These are phyloP conservation scores for Xanthostigma xanthostigma DNA, from an alignment of 2,888 invertebrate species.

Conservation along the genomic window DNA sequence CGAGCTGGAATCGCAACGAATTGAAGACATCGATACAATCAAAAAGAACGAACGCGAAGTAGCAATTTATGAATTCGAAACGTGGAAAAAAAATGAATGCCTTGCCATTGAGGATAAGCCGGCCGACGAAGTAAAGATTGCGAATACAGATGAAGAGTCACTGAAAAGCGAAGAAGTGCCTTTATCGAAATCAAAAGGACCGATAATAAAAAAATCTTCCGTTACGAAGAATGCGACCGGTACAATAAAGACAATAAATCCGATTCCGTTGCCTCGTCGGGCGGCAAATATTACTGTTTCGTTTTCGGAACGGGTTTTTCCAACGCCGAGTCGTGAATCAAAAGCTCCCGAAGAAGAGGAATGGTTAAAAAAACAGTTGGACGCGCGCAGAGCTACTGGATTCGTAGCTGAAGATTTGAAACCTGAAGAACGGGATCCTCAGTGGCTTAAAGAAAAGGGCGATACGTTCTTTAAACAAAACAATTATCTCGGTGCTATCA, in stretches of 20 bases:
- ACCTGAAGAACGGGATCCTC: constrained; percentile 68
- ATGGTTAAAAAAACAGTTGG: constrained; percentile 66
- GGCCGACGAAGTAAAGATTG: constrained; percentile 18
- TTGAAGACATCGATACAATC: constrained; percentile 44
- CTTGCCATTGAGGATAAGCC: constrained; percentile 14
- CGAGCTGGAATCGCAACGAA: constrained; percentile 37
- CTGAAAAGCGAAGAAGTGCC: constrained; percentile 24
- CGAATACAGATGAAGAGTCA: constrained; percentile 24
- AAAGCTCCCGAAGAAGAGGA: constrained; percentile 53
- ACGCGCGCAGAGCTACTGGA: constrained; percentile 52
- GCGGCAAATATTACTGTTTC: constrained; percentile 42
- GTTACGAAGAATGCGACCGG: constrained; percentile 14
- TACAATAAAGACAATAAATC: constrained; percentile 26
- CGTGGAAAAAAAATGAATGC: constrained; percentile 30
- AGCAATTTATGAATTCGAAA: constrained; percentile 50
- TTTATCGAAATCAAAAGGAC: constrained; percentile 12
- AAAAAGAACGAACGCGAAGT: constrained; percentile 43
- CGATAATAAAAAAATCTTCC: constrained; percentile 17
- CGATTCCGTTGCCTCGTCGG: constrained; percentile 39
- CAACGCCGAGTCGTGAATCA: constrained; percentile 70
- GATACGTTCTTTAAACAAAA: constrained; percentile 58
- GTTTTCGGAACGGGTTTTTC: constrained; percentile 63
- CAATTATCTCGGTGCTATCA: constrained; percentile 66
- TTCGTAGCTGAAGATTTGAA: constrained; percentile 56
- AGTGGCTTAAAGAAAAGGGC: constrained; percentile 70